Conservation (phyloP, 2,888 invertebrate species). For the Phoronis australis region DNA sequence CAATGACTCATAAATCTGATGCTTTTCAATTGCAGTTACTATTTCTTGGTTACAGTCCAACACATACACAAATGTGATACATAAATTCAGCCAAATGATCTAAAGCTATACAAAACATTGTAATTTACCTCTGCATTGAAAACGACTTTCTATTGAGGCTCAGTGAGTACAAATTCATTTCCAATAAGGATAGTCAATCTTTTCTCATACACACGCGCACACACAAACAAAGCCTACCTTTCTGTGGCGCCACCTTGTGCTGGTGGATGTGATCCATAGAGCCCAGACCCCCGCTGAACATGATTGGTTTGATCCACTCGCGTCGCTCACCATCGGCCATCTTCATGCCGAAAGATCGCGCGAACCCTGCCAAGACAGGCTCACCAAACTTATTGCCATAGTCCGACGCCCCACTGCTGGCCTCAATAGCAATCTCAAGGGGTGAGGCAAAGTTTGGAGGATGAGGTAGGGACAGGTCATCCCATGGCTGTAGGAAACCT, state of each 20-base stretch:
- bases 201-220: too few relatives aligned
- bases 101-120: too few relatives aligned
- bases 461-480: slow-evolving; percentile 67
- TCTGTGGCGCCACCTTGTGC: slow-evolving; percentile 68
- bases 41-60: too few relatives aligned
- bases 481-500: slow-evolving; percentile 86
- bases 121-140: too few relatives aligned
- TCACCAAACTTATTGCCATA: slow-evolving; percentile 99
- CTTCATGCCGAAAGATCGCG: slow-evolving; percentile 79
- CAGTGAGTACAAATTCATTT: too few relatives aligned
- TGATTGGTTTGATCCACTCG: slow-evolving; percentile 97
- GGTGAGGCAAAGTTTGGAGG: slow-evolving; percentile 87
- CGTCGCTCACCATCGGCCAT: slow-evolving; percentile 63
- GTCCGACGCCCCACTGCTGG: slow-evolving; percentile 96
- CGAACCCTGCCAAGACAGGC: slow-evolving; percentile 86
- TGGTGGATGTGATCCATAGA: slow-evolving; percentile 79
- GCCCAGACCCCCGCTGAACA: slow-evolving; percentile 97
- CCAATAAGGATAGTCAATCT: too few relatives aligned
- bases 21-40: too few relatives aligned
- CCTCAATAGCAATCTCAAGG: slow-evolving; percentile 84
- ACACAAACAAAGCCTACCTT: too few relatives aligned
- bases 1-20: too few relatives aligned
- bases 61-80: too few relatives aligned
- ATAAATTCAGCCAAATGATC: too few relatives aligned
- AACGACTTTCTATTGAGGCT: too few relatives aligned